Evolutionary conservation across 2,888 invertebrate species (phyloP).

Genomic region (Periphyllus acericola): DNA sequence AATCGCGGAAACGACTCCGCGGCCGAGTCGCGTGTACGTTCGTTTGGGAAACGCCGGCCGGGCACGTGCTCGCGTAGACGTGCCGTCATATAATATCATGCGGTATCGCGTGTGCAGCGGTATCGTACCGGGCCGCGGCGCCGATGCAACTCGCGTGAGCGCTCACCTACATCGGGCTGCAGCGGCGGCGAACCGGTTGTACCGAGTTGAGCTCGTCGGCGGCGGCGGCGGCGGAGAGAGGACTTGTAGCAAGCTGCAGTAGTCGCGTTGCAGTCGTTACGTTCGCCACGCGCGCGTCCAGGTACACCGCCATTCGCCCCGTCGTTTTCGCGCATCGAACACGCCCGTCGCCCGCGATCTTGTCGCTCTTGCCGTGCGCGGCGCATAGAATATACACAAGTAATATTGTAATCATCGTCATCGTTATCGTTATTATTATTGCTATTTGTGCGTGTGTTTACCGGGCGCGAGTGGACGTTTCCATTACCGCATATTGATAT

Average conservation of each 20-base stretch:
- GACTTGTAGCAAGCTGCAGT: too few species aligned
- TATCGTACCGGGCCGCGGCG: neutral
- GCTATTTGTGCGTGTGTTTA: neutral
- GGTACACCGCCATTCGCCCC: neutral
- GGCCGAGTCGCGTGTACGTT: too few species aligned
- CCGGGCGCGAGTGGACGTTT: too few species aligned
- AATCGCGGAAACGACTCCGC: too few species aligned
- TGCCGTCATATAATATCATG: too few species aligned
- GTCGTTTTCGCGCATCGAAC: neutral
- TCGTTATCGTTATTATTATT: neutral
- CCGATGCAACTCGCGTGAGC: slow-evolving; percentile 8
- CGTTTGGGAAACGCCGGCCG: neutral
- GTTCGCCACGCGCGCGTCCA: slow-evolving; percentile 55
- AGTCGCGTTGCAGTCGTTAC: slow-evolving; percentile 56
- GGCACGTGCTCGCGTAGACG: neutral
- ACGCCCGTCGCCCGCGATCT: slow-evolving; percentile 41
- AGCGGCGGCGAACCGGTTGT: slow-evolving; percentile 41
- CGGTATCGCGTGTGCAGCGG: too few species aligned
- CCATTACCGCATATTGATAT: too few species aligned
- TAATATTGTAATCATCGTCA: too few species aligned
- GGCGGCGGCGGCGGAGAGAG: neutral
- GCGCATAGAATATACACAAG: too few species aligned
- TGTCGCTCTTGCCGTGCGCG: neutral
- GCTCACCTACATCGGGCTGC: slow-evolving; percentile 55
- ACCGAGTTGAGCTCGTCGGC: slow-evolving; percentile 4